Conservation (phyloP, 2,797 vertebrate species). For the Cephalopachus bancanus region DNA sequence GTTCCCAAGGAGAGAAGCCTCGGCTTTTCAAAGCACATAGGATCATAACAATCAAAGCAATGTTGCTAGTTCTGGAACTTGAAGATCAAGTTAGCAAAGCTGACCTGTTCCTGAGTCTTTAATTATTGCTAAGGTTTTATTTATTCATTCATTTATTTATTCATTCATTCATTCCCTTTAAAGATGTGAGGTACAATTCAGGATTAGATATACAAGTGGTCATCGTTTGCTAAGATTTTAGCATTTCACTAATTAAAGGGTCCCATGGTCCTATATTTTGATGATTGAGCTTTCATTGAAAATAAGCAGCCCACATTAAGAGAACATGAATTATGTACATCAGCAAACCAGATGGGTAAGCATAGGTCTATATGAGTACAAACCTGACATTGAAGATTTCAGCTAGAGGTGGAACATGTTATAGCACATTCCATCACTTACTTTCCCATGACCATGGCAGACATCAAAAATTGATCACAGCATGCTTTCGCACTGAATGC, state of each 20-base stretch:
- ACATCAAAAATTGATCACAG: conserved; percentile 40
- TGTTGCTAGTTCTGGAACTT: neutral
- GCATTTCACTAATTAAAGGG: neutral
- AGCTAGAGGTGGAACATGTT: neutral
- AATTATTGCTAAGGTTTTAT: neutral
- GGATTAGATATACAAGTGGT: no score
- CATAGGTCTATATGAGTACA: neutral
- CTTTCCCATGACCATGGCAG: neutral
- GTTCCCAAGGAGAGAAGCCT: neutral
- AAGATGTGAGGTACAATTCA: no score
- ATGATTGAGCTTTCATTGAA: neutral
- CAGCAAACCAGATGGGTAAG: neutral
- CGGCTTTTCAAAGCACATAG: neutral
- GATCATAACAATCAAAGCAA: neutral
- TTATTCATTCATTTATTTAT: no score
- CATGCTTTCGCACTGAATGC: neutral
- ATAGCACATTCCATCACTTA: neutral
- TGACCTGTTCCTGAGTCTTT: neutral
- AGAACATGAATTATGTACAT: neutral
- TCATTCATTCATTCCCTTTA: no score
- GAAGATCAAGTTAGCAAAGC: neutral
- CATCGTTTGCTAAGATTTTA: neutral
- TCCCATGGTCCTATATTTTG: neutral
- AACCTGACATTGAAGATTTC: neutral
- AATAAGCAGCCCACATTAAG: neutral